phyloP scores from a whole-genome alignment of 1,140 invertebrate species.

The Gonatopus flavifemur region DNA sequence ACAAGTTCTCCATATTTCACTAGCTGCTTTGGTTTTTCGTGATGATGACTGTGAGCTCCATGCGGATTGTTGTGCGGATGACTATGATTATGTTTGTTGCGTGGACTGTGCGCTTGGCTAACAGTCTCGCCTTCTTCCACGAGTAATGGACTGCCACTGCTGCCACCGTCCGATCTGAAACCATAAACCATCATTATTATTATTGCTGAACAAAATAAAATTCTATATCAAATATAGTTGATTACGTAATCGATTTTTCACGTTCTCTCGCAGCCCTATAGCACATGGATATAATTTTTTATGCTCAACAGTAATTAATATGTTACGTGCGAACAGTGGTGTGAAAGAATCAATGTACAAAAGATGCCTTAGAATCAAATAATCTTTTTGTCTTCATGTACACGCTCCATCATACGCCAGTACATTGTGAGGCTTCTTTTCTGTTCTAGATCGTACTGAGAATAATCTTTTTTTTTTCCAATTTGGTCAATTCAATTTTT shows the following conservation, averaged over 20 bases:
- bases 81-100: conserved; percentile 48
- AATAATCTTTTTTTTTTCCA: no score
- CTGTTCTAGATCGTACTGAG: no score
- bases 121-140: conserved; percentile 56
- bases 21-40: conserved; percentile 71
- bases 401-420: no score
- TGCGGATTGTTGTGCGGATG: conserved; percentile 49
- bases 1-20: conserved; percentile 92
- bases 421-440: no score
- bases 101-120: conserved; percentile 52
- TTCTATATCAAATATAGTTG: conserved; percentile 6
- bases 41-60: conserved; percentile 48
- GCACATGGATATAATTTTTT: background rate
- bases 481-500: no score
- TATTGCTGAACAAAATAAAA: conserved; percentile 16
- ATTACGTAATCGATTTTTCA: conserved; percentile 2
- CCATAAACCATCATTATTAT: no score
- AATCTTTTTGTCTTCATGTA: no score
- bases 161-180: conserved; percentile 56
- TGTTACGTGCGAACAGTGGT: background rate
- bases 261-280: background rate
- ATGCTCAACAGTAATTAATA: background rate
- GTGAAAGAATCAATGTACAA: background rate
- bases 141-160: conserved; percentile 54
- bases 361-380: no score